These are phyloP conservation scores for Bos javanicus DNA, from an alignment of 2,113 vertebrate genomes.

Conservation along the genomic window DNA sequence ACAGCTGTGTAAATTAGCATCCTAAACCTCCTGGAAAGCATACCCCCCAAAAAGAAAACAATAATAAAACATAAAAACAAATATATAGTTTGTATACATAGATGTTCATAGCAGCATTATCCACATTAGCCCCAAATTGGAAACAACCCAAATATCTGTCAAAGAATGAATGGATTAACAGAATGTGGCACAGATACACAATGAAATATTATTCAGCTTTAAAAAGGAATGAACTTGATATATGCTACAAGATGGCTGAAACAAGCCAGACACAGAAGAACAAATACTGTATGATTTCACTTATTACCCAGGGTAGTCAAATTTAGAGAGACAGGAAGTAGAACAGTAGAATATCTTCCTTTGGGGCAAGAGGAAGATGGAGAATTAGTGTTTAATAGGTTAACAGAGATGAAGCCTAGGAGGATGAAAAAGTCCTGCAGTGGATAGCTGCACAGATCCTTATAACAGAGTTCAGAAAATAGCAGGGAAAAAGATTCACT, in stretches of 20 bases:
- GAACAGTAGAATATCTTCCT: not conserved
- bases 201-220: not conserved
- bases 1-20: not conserved
- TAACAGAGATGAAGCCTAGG: not conserved
- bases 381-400: not conserved
- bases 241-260: not conserved
- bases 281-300: not conserved
- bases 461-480: not conserved
- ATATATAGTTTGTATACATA: not conserved
- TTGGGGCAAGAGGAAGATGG: not conserved
- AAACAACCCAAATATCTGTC: not conserved
- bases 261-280: not conserved
- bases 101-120: not conserved
- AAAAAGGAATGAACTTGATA: not conserved
- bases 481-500: not conserved
- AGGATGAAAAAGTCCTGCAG: not conserved
- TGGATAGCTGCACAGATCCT: not conserved
- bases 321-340: not conserved
- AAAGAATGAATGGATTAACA: not conserved
- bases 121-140: not conserved
- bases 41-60: not conserved
- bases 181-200: not conserved
- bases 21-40: not conserved
- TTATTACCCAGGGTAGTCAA: not conserved
- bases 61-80: not conserved